phyloP scores from a whole-genome alignment of 2,888 invertebrate species.

The Ischnura elegans region DNA sequence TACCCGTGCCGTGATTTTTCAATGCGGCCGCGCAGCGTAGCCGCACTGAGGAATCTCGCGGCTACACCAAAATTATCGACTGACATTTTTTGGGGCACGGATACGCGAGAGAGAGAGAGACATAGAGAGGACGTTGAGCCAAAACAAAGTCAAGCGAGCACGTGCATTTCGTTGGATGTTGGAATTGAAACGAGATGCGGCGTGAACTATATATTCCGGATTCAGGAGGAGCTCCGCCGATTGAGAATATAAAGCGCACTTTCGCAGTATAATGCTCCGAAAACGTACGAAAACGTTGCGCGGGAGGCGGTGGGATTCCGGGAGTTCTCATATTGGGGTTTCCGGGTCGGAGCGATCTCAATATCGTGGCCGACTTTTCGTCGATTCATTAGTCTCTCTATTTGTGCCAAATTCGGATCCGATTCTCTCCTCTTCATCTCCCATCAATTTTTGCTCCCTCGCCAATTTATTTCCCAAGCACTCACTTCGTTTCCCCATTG shows the following conservation, averaged over 20 bases:
- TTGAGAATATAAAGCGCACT: no score
- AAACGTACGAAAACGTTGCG: no score
- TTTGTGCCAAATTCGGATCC: neutral
- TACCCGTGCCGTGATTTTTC: neutral
- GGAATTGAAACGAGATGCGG: no score
- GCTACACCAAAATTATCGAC: conserved; percentile 59
- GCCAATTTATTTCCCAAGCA: neutral
- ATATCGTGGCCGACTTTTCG: neutral
- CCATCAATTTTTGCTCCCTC: neutral
- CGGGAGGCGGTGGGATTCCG: no score
- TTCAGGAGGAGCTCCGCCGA: no score
- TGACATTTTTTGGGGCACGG: conserved; percentile 5
- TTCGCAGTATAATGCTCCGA: no score
- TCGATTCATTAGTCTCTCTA: neutral
- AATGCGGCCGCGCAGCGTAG: neutral
- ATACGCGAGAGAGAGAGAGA: neutral
- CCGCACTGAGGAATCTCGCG: neutral
- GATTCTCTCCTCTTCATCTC: neutral
- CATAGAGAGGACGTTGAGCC: no score
- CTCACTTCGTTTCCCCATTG: neutral
- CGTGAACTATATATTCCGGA: no score
- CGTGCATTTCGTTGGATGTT: no score
- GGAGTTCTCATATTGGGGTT: neutral
- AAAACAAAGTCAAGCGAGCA: no score
- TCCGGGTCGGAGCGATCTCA: neutral